phyloP scores from a whole-genome alignment of 2,888 invertebrate species.

The Lepidocyrtinus sp. region DNA sequence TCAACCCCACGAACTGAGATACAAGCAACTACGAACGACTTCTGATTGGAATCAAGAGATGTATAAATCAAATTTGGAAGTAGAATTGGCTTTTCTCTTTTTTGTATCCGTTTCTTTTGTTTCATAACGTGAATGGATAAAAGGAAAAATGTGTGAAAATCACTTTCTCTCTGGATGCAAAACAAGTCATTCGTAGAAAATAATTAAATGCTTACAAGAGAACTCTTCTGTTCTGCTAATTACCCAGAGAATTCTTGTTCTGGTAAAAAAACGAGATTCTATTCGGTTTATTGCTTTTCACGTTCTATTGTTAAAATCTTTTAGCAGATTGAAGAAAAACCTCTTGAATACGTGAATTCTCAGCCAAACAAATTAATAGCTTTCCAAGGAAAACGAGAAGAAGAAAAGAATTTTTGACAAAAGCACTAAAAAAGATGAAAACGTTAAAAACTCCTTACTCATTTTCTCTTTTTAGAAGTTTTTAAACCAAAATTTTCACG shows the following conservation, averaged over 20 bases:
- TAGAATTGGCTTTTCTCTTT: conserved; percentile 4
- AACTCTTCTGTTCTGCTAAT: neutral
- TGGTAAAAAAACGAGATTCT: neutral
- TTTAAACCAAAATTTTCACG: too few relatives aligned
- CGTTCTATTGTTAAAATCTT: neutral
- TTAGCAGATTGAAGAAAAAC: neutral
- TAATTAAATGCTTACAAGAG: neutral
- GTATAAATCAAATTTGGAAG: conserved; percentile 11
- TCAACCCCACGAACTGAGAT: too few relatives aligned
- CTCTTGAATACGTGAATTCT: neutral
- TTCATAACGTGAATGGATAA: neutral
- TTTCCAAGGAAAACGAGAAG: neutral
- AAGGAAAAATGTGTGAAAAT: neutral
- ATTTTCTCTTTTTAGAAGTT: neutral
- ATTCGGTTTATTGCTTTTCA: conserved; percentile 10
- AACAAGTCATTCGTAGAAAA: neutral
- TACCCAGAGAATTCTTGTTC: neutral
- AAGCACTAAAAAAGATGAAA: too few relatives aligned
- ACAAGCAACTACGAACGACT: neutral
- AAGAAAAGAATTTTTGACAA: neutral
- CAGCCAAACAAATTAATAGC: neutral
- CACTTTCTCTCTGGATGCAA: conserved; percentile 7
- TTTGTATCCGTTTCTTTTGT: conserved; percentile 11
- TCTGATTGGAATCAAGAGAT: neutral
- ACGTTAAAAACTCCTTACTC: too few relatives aligned